A percentile compares a stretch with the other conserved stretches of the same genome.
Evolutionary conservation across 92 coral and sea anemone genomes (phyloP).

Genomic region (Actinernus sp.): DNA sequence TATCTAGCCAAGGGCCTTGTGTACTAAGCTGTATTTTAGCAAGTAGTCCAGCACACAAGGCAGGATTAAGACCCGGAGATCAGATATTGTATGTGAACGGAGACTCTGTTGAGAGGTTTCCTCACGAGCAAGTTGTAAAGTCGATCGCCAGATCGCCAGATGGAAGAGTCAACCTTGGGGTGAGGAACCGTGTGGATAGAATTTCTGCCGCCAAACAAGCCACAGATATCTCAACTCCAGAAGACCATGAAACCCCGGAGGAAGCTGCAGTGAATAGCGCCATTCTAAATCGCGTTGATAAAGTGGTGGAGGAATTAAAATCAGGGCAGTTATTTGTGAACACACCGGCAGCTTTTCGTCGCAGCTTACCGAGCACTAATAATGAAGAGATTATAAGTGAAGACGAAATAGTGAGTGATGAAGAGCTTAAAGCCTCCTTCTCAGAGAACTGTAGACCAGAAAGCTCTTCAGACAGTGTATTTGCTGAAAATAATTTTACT

Average conservation of each 20-base stretch:
- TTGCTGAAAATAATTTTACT: conserved; percentile 50
- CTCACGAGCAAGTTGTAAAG: conserved; percentile 93
- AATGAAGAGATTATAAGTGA: conserved; percentile 69
- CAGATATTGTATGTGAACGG: conserved; percentile 91
- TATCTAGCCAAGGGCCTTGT: conserved; percentile 96
- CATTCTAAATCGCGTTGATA: conserved; percentile 87
- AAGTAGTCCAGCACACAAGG: conserved; percentile 94
- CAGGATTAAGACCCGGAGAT: conserved; percentile 91
- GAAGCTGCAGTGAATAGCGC: conserved; percentile 53
- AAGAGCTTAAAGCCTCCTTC: conserved; percentile 87
- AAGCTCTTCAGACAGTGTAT: conserved; percentile 60
- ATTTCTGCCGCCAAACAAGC: conserved; percentile 4
- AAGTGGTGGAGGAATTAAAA: conserved; percentile 91
- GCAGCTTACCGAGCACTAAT: conserved; percentile 31
- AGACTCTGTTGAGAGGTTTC: conserved; percentile 69
- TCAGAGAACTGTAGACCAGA: conserved; percentile 73
- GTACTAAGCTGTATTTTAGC: conserved; percentile 90
- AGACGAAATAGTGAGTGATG: conserved; percentile 91
- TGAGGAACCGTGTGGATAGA: conserved; percentile 59
- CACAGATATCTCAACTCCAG: conserved; percentile 29
- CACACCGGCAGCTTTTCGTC: conserved; percentile 38
- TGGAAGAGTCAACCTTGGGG: conserved; percentile 80
- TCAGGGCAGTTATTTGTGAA: conserved; percentile 72
- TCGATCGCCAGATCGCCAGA: conserved; percentile 80
- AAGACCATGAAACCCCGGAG: conserved; percentile 38